These are phyloP conservation scores for Petrolisthes manimaculis DNA, from an alignment of 2,888 invertebrate species.

Conservation along the genomic window DNA sequence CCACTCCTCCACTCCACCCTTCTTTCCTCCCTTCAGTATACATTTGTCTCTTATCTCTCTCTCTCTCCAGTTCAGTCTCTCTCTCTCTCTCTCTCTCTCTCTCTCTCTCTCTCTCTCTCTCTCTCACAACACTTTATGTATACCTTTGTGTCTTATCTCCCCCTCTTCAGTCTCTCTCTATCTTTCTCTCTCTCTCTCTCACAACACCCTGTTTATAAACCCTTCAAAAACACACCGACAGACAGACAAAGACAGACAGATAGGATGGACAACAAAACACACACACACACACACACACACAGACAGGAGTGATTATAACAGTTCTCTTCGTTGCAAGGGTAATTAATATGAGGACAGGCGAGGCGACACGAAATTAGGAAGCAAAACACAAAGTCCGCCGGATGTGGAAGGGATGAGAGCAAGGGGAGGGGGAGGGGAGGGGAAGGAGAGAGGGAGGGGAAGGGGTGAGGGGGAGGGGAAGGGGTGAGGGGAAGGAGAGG, in stretches of 20 bases:
- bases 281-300: neutral
- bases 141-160: neutral
- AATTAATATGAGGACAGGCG: neutral
- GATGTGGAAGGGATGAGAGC: neutral
- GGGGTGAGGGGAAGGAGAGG: neutral
- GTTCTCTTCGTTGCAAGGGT: too few species aligned
- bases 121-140: neutral
- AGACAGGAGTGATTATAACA: neutral
- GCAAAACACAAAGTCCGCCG: neutral
- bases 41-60: neutral
- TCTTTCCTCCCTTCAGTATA: neutral
- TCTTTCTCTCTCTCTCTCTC: neutral
- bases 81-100: neutral
- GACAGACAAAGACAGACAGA: too few species aligned
- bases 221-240: neutral
- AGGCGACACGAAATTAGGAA: neutral
- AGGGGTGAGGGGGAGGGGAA: neutral
- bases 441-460: neutral
- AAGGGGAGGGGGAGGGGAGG: neutral
- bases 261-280: too few species aligned
- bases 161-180: neutral
- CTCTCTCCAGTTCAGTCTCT: neutral
- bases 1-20: neutral
- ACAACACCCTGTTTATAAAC: neutral
- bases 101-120: neutral